These are phyloP conservation scores for Lasioglossum zephyrum DNA, from an alignment of 2,888 invertebrate genomes.

Conservation along the genomic window DNA sequence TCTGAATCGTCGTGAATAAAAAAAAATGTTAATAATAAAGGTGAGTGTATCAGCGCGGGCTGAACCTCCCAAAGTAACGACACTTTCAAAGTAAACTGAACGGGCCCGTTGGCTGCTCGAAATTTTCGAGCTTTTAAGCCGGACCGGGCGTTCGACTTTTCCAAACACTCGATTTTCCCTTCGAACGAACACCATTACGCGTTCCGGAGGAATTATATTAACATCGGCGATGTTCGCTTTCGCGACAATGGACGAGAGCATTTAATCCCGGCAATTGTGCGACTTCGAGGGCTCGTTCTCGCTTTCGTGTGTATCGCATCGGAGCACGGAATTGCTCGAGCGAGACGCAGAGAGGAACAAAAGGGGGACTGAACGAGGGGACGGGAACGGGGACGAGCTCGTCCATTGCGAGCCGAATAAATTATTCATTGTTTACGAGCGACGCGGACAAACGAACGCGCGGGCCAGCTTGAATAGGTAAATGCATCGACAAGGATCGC, in stretches of 20 bases:
- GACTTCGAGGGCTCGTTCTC: constrained; percentile 55
- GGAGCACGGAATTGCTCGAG: constrained; percentile 41
- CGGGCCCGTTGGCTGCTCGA: not conserved
- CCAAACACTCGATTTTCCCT: constrained; percentile 47
- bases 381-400: constrained; percentile 6
- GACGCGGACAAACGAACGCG: constrained; percentile 26
- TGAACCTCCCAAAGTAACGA: not conserved
- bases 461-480: constrained; percentile 54
- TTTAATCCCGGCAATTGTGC: constrained; percentile 60
- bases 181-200: constrained; percentile 20
- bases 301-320: constrained; percentile 40
- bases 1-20: not conserved
- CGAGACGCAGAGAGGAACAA: constrained; percentile 28
- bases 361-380: not conserved
- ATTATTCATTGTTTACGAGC: constrained; percentile 72
- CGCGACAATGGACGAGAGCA: constrained; percentile 47
- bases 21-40: not conserved
- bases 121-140: constrained; percentile 25
- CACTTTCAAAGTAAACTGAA: not conserved
- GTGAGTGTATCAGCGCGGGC: not conserved
- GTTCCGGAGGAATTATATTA: constrained; percentile 50
- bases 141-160: constrained; percentile 8
- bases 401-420: constrained; percentile 60
- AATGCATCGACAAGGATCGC: constrained; percentile 52
- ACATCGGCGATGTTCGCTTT: constrained; percentile 47